These are phyloP conservation scores for Glyphotaelius pellucidus DNA, from an alignment of 2,888 invertebrate genomes.

Conservation along the genomic window DNA sequence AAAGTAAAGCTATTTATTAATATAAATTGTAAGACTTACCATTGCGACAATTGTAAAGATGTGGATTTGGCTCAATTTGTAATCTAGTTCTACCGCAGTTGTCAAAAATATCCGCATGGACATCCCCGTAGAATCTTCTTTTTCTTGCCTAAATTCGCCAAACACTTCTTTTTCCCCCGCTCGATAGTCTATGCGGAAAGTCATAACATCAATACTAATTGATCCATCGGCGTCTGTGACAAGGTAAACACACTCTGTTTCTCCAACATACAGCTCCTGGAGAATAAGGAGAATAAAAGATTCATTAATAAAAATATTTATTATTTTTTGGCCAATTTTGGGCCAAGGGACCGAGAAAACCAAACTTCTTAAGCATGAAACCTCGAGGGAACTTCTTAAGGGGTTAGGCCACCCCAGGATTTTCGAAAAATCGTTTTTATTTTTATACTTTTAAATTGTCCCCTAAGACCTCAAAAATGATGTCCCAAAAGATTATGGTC, in stretches of 20 bases:
- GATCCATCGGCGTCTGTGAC: conserved; percentile 73
- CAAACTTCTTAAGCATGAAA: too few relatives aligned
- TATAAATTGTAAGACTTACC: conserved; percentile 71
- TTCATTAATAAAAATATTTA: too few relatives aligned
- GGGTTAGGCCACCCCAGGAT: too few relatives aligned
- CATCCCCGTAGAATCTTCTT: conserved; percentile 69
- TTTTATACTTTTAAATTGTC: too few relatives aligned
- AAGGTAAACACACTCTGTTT: conserved; percentile 72
- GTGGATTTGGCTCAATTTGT: conserved; percentile 76
- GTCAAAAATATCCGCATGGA: conserved; percentile 72
- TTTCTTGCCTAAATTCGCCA: conserved; percentile 69
- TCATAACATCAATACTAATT: conserved; percentile 74
- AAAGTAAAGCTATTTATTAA: neutral
- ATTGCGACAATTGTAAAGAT: conserved; percentile 77
- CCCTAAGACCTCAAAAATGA: too few relatives aligned
- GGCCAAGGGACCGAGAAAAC: too few relatives aligned
- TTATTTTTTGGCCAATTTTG: too few relatives aligned
- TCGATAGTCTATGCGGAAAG: conserved; percentile 72
- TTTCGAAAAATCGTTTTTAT: too few relatives aligned
- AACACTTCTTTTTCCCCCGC: conserved; percentile 72
- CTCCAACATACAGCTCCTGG: conserved; percentile 73
- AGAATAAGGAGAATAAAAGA: conserved; percentile 1
- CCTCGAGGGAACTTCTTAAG: too few relatives aligned
- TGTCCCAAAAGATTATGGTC: too few relatives aligned
- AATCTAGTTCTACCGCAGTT: conserved; percentile 71